Evolutionary conservation across 2,113 vertebrate species (phyloP).

Genomic region (Saccopteryx leptura): DNA sequence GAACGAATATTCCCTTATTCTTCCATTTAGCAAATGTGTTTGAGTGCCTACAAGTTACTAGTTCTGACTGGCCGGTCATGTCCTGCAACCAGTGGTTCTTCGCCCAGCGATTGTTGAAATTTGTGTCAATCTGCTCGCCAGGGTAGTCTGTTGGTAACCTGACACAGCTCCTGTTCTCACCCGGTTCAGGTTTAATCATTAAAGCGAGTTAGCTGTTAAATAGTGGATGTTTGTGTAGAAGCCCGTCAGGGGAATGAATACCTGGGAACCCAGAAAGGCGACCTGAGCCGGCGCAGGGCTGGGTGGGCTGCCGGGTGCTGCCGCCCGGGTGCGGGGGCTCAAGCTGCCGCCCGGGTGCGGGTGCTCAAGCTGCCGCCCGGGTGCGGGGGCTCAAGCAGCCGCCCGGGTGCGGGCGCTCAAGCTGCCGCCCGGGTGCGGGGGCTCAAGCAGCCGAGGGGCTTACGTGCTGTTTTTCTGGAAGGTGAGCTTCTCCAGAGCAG

Average conservation of each 20-base stretch:
- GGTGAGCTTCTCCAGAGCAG: slow-evolving; percentile 53
- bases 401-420: neutral
- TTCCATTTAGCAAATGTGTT: neutral
- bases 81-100: neutral
- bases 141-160: neutral
- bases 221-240: neutral
- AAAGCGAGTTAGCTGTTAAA: slow-evolving; percentile 1
- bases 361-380: too few species aligned
- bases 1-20: neutral
- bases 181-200: slow-evolving; percentile 59
- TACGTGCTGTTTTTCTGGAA: neutral
- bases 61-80: neutral
- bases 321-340: neutral
- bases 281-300: neutral
- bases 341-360: too few species aligned
- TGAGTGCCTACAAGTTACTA: neutral
- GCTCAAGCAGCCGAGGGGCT: neutral
- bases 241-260: neutral
- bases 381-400: neutral
- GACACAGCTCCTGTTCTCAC: neutral
- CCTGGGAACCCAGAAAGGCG: neutral
- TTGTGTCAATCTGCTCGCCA: neutral
- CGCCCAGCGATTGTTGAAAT: neutral
- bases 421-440: neutral
- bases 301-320: neutral